Conservation (phyloP, 2,113 vertebrate genomes). For the Phylloscopus whistleri region DNA sequence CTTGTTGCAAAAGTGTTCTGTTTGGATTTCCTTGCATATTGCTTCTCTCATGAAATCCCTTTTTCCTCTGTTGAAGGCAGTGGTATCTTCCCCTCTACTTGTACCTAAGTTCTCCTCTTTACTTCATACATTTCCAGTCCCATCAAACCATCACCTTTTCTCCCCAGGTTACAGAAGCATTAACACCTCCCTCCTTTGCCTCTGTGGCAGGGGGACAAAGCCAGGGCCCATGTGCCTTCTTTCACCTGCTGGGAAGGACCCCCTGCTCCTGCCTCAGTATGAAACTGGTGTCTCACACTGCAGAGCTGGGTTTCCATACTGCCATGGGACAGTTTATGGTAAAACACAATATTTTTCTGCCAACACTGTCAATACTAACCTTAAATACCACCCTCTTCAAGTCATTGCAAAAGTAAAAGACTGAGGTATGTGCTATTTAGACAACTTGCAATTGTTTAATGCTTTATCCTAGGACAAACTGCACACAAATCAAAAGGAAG, state of each 20-base stretch:
- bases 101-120: neutral
- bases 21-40: neutral
- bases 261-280: neutral
- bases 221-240: neutral
- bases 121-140: neutral
- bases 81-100: neutral
- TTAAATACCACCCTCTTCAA: neutral
- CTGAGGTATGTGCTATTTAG: neutral
- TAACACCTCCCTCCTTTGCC: neutral
- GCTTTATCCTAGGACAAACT: neutral
- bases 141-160: neutral
- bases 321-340: rapidly evolving
- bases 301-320: neutral
- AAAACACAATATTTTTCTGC: neutral
- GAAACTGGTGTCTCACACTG: neutral
- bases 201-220: neutral
- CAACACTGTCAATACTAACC: neutral
- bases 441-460: neutral
- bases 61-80: neutral
- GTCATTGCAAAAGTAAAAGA: neutral
- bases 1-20: neutral
- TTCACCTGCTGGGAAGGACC: neutral
- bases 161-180: neutral
- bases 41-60: neutral
- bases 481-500: neutral